Percentiles rank a stretch among this genome's conserved stretches.
phyloP scores from a whole-genome alignment of 2,113 vertebrate species.

The Pheucticus melanocephalus region DNA sequence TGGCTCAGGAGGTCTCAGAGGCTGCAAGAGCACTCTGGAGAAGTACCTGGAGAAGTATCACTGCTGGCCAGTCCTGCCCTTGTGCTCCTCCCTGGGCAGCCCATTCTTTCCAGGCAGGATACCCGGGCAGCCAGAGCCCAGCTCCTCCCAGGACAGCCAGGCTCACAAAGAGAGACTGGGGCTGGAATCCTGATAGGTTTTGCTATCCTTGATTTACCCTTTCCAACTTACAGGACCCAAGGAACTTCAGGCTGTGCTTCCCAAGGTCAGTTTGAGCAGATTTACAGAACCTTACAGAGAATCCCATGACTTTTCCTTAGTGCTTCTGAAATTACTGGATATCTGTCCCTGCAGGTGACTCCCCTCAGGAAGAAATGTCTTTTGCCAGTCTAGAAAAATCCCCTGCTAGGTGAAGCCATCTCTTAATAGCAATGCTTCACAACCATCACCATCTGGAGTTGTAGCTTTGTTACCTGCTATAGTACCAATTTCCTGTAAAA shows the following conservation, averaged over 20 bases:
- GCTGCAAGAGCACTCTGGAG: background rate
- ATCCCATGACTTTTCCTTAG: background rate
- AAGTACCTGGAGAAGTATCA: background rate
- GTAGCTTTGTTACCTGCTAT: conserved; percentile 73
- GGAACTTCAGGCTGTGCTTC: background rate
- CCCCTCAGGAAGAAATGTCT: background rate
- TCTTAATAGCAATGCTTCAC: background rate
- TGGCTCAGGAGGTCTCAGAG: background rate
- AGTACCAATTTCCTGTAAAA: conserved; percentile 77
- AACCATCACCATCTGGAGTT: background rate
- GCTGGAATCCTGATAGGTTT: background rate
- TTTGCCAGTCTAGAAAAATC: background rate
- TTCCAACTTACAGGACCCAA: background rate
- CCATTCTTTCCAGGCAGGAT: background rate
- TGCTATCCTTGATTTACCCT: background rate
- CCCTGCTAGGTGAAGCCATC: background rate
- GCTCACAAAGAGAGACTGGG: background rate
- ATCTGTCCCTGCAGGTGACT: background rate
- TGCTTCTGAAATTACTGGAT: background rate
- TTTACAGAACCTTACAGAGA: background rate
- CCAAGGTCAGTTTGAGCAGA: background rate
- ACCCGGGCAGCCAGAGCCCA: background rate
- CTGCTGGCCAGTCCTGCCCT: background rate
- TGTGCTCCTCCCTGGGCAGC: background rate
- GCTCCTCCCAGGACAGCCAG: background rate